A percentile compares a stretch with the other conserved stretches of the same genome.
These are phyloP conservation scores for Pomacea maculata DNA, from an alignment of 1,140 invertebrate genomes.

Conservation along the genomic window DNA sequence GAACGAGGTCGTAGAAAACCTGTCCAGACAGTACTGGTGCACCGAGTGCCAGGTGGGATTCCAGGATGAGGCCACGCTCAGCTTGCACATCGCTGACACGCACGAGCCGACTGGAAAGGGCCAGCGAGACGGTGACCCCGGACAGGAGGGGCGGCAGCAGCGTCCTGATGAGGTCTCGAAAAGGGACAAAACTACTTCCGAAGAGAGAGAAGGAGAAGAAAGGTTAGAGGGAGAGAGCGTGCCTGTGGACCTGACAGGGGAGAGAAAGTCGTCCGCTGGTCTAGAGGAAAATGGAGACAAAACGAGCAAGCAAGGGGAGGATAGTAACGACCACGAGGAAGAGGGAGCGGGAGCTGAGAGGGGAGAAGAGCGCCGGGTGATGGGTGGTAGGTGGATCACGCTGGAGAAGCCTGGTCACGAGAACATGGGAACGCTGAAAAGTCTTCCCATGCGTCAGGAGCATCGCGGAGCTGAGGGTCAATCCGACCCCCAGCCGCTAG, in stretches of 20 bases:
- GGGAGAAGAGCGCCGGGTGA: neutral
- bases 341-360: neutral
- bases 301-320: neutral
- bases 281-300: neutral
- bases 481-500: neutral
- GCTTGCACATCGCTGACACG: slow-evolving; percentile 38
- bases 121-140: neutral
- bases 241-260: too few species aligned
- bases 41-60: slow-evolving; percentile 54
- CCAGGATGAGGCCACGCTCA: slow-evolving; percentile 37
- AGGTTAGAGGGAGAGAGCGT: too few species aligned
- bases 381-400: neutral
- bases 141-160: neutral
- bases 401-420: neutral
- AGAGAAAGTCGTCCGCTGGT: too few species aligned
- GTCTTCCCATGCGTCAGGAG: slow-evolving; percentile 13
- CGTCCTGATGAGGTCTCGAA: neutral
- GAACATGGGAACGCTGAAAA: slow-evolving; percentile 10
- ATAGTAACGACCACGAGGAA: neutral
- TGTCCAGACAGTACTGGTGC: slow-evolving; percentile 49
- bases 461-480: neutral
- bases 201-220: neutral
- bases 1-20: neutral
- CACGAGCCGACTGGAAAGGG: slow-evolving; percentile 30
- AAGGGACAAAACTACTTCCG: too few species aligned